Percentiles rank a stretch among this genome's conserved stretches.
phyloP scores from a whole-genome alignment of 2,113 vertebrate species.

The Leptosomus discolor region DNA sequence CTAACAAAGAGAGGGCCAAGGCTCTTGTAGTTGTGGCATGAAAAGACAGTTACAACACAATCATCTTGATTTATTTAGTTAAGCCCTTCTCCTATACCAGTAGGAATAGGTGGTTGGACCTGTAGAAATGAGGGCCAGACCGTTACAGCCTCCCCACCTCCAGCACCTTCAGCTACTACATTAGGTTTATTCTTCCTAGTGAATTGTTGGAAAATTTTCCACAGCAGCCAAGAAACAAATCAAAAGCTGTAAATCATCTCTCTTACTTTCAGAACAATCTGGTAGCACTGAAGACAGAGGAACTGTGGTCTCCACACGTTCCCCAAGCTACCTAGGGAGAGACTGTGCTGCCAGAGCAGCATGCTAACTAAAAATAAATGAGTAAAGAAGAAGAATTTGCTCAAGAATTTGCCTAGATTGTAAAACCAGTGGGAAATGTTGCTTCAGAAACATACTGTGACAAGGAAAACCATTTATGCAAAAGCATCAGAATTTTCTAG shows the following conservation, averaged over 20 bases:
- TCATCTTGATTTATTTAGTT: neutral
- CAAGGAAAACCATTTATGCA: neutral
- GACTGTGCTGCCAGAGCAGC: neutral
- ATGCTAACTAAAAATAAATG: neutral
- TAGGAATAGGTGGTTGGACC: neutral
- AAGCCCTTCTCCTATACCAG: neutral
- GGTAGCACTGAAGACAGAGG: neutral
- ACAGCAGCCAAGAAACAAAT: neutral
- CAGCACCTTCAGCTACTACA: neutral
- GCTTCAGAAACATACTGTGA: neutral
- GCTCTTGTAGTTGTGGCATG: neutral
- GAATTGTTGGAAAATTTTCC: neutral
- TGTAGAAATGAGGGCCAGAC: neutral
- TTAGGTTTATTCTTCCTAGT: neutral
- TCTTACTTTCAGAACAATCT: neutral
- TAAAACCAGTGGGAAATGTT: neutral
- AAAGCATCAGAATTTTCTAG: slow-evolving; percentile 10
- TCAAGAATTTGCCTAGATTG: neutral
- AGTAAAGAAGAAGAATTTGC: neutral
- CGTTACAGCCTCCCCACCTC: neutral
- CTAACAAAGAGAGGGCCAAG: neutral
- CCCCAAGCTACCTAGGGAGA: neutral
- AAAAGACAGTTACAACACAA: neutral
- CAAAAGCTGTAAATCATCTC: neutral
- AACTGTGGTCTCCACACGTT: neutral